These are phyloP conservation scores for Xestia ashworthii DNA, from an alignment of 2,888 invertebrate species.

Conservation along the genomic window DNA sequence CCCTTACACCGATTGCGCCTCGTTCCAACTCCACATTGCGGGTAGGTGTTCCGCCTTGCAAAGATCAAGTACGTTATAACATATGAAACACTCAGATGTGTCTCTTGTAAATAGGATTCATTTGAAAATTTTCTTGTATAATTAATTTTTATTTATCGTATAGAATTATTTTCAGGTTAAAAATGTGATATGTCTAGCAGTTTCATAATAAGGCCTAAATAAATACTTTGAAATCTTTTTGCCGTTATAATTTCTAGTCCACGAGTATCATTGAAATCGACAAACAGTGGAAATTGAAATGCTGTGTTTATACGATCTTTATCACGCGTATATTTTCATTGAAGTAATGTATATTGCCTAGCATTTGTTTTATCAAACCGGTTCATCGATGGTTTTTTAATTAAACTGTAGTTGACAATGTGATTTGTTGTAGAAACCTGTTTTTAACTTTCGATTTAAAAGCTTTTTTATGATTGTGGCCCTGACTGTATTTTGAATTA, in stretches of 20 bases:
- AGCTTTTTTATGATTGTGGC: background rate
- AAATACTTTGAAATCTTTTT: background rate
- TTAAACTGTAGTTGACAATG: background rate
- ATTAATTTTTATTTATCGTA: too few relatives aligned
- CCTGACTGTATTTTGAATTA: background rate
- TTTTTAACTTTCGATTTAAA: background rate
- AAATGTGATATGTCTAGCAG: background rate
- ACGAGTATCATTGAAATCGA: background rate
- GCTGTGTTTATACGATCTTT: slow-evolving; percentile 6
- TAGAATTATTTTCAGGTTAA: background rate
- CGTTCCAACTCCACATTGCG: slow-evolving; percentile 64
- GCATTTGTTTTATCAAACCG: slow-evolving; percentile 29
- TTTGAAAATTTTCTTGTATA: background rate
- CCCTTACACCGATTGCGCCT: slow-evolving; percentile 70
- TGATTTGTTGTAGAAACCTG: background rate
- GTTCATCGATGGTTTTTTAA: slow-evolving; percentile 26
- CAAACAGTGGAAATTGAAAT: background rate
- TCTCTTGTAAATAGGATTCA: slow-evolving; percentile 6
- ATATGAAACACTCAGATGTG: slow-evolving; percentile 66
- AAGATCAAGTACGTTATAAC: slow-evolving; percentile 61
- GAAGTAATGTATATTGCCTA: slow-evolving; percentile 10
- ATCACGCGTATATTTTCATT: slow-evolving; percentile 27
- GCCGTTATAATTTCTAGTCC: background rate
- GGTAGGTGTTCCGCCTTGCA: slow-evolving; percentile 59
- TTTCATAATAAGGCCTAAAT: background rate